Evolutionary conservation across 1,140 invertebrate species (phyloP), one percentile per base, ranked within the genome.

Genomic region (Drosophila busckii): DNA sequence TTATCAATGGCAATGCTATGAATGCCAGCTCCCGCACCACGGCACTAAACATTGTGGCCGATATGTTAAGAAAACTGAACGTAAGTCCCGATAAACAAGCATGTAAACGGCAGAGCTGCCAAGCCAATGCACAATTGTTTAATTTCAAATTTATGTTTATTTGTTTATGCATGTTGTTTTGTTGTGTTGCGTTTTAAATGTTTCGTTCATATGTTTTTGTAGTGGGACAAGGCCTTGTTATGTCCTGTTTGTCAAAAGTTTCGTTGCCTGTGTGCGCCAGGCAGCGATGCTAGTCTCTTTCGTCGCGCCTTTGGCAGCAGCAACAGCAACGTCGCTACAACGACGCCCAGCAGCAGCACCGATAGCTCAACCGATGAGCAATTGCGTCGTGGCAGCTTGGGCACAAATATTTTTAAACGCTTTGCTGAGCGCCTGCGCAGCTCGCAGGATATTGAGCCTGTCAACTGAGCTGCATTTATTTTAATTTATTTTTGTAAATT

Each of bases 1-100:
- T 88, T 67, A 88, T 89, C 73, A 93, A 92, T 89, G 92, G 91
- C 85, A 92, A 92, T 89, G 88, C 93, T 45, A 90, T 97, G 88
- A 93, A 95, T 67, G 93, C 95, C 31, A 94, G 95, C 49, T 93
- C 95, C 17, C 90, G 95, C 88, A 93, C 97, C 89, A 93, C 95
- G 52, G 95, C 96, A 38, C 92, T 97, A 87, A 97, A 97, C 87
- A 96, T 97, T 89, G 96, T 98, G 52, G 95, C 95, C 54, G 96
- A 98, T 89, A 91, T 98, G 48, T 92, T 98, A 85, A 90, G 95
- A 83, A 97, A 96, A 95, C 94, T 98, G 67, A 92, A 93, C 89
- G 93, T 94, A 89, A 93, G 92, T 92, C 80, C 35, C 53, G 40
- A 17, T 28, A 35, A 35, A 48, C 40, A n/a, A 29, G 48, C 15